A percentile compares a stretch with the other conserved stretches of the same genome.
Conservation (phyloP, 2,888 invertebrate species). For the Euproctis similis region DNA sequence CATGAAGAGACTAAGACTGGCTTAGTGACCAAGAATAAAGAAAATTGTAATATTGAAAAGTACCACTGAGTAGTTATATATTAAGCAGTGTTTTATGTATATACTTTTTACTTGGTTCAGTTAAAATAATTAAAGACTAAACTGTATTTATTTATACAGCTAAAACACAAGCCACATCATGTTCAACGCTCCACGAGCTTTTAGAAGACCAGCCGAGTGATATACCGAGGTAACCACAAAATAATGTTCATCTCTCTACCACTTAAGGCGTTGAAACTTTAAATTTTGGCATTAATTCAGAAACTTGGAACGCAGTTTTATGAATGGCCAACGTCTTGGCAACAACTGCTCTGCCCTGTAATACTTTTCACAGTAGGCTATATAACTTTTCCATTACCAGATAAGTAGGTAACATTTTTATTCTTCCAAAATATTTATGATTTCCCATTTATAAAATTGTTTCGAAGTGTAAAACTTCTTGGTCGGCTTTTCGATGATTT, state of each 20-base stretch:
- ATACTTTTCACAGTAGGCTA: not conserved
- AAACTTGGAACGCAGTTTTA: slow-evolving; percentile 24
- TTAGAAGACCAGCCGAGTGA: slow-evolving; percentile 67
- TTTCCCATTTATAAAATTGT: no score
- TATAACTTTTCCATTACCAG: not conserved
- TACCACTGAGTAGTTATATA: no score
- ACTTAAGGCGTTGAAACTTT: slow-evolving; percentile 15
- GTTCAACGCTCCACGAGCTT: slow-evolving; percentile 70
- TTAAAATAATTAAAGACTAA: no score
- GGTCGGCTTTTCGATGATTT: no score
- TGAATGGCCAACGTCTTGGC: slow-evolving; percentile 24
- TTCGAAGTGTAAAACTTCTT: no score
- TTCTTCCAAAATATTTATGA: no score
- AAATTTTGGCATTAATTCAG: slow-evolving; percentile 35
- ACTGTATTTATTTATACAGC: slow-evolving; percentile 45
- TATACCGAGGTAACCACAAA: slow-evolving; percentile 62
- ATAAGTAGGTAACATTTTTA: no score
- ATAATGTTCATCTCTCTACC: slow-evolving; percentile 4
- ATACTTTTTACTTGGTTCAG: no score
- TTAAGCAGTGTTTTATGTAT: no score
- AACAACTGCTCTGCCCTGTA: slow-evolving; percentile 5
- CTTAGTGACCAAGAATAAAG: no score
- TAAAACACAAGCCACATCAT: slow-evolving; percentile 70
- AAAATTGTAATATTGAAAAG: no score
- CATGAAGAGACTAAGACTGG: no score